Base-by-base conservation (phyloP, 2,797 vertebrate species). In the Chrosomus eos region DNA sequence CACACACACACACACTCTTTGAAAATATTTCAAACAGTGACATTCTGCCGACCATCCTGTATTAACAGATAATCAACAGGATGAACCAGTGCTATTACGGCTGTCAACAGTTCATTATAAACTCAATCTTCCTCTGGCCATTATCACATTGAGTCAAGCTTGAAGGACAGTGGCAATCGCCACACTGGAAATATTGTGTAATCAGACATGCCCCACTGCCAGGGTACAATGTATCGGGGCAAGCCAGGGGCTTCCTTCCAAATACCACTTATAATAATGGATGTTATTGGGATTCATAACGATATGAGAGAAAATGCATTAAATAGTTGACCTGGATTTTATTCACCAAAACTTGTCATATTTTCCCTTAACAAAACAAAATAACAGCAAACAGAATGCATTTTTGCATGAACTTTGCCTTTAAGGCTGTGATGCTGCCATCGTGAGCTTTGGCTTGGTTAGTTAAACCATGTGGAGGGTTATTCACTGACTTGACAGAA, bases 201-300 rank as follows among this genome's bases (percentile, higher is more conserved):
- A 91, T 91, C 86, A 88, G 77, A 85, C 84, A 70, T 82, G 86
- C 38, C 26, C 73, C 53, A 51, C 53, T 86, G 83, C 71, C 18
- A 1, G n/a, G 58, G 53, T 38, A 26, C 43, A 71, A n/a, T 87
- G 82, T 67, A 79, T 67, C 72, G 79, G 77, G 36, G 68, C 76
- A 23, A 70, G 40, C 81, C 90, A 90, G 31, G 90, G 89, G 91
- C 90, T 43, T 68, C 36, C 73, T 84, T 88, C 87, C 90, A 87
- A 87, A 89, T 87, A 83, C 74, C 88, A 86, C 89, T 90, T 91
- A 90, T 74, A 89, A 91, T 91, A 91, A 93, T 86, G 87, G 40
- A 90, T 86, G 75, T 86, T 86, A 88, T 89, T 78, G 40, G 13
- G 28, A 60, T 43, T 40, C 9, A 3, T 21, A 38, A 21, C 7